Percentiles rank a stretch among this genome's conserved stretches.
Evolutionary conservation across 2,888 invertebrate genomes (phyloP).

Genomic region (Caenorhabditis plicata): DNA sequence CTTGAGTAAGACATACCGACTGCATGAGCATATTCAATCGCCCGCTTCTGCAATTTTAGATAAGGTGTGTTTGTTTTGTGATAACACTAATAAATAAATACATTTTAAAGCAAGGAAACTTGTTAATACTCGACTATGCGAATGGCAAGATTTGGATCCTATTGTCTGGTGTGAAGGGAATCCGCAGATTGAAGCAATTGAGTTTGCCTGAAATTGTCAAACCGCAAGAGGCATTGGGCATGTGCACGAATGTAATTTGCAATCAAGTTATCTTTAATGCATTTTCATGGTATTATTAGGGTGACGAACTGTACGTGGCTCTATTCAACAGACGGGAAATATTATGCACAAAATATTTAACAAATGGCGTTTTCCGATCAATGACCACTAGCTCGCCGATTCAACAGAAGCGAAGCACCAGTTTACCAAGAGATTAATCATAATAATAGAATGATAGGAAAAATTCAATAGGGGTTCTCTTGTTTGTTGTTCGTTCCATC

Average conservation of each 20-base stretch:
- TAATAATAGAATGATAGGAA: too few relatives aligned
- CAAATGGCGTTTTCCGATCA: conserved; percentile 39
- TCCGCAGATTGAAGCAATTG: conserved; percentile 44
- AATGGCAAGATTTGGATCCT: conserved; percentile 49
- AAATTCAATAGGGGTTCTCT: too few relatives aligned
- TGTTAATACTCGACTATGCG: conserved; percentile 50
- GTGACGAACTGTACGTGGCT: conserved; percentile 40
- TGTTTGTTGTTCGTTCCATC: too few relatives aligned
- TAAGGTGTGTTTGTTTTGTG: conserved; percentile 33
- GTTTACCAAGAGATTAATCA: conserved; percentile 34
- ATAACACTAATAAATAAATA: neutral
- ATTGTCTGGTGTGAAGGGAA: conserved; percentile 47
- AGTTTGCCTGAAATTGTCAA: conserved; percentile 35
- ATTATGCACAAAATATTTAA: conserved; percentile 36
- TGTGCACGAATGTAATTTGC: conserved; percentile 34
- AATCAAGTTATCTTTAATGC: too few relatives aligned
- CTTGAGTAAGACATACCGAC: conserved; percentile 47
- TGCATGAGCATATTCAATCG: conserved; percentile 42
- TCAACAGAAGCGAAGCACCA: conserved; percentile 31
- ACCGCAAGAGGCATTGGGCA: conserved; percentile 48
- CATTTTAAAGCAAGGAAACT: conserved; percentile 40
- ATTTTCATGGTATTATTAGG: conserved; percentile 33
- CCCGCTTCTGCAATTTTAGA: conserved; percentile 51
- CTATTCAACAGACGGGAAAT: conserved; percentile 44
- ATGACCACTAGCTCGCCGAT: conserved; percentile 8